phyloP scores from a whole-genome alignment of 1,140 invertebrate genomes.

The Euwallacea fornicatus region DNA sequence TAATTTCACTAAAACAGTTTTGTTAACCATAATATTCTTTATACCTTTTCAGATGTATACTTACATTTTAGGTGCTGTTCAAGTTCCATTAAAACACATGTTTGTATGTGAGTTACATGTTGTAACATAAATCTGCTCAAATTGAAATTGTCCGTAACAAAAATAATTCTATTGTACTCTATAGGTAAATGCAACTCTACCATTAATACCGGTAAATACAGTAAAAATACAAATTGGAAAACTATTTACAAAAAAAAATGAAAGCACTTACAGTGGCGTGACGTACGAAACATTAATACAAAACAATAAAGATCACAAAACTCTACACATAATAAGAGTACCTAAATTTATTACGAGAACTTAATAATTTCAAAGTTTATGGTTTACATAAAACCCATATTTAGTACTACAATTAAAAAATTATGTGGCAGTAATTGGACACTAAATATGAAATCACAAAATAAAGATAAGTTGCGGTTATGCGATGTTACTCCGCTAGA shows the following conservation, averaged over 20 bases:
- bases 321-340: neutral
- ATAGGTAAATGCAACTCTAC: conserved; percentile 18
- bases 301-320: conserved; percentile 3
- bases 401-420: too few species aligned
- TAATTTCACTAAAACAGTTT: too few species aligned
- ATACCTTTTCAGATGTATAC: too few species aligned
- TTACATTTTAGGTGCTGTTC: neutral
- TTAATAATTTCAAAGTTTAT: too few species aligned
- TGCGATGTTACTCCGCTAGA: too few species aligned
- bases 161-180: conserved; percentile 10
- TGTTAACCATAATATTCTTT: too few species aligned
- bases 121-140: neutral
- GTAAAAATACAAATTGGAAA: conserved; percentile 24
- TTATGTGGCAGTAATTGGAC: too few species aligned
- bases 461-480: too few species aligned
- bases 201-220: conserved; percentile 3
- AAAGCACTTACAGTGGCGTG: conserved; percentile 7
- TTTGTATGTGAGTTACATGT: neutral
- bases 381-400: too few species aligned
- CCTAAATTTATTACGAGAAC: neutral
- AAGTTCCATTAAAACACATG: neutral
- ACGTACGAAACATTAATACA: neutral
- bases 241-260: conserved; percentile 17
- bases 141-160: conserved; percentile 3
- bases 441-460: too few species aligned